phyloP scores from a whole-genome alignment of 2,888 invertebrate genomes.

The Myopa testacea region DNA sequence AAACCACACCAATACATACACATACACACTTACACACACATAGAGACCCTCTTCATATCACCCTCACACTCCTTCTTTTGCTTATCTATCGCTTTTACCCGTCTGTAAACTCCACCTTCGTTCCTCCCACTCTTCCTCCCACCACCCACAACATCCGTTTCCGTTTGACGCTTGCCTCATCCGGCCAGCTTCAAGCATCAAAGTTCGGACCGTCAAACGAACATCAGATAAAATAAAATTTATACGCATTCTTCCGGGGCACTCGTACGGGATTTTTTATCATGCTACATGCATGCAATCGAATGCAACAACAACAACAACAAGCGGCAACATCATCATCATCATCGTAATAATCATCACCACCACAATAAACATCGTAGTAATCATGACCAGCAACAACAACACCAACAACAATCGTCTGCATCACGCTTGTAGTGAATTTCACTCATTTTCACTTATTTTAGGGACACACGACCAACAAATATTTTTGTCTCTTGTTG shows the following conservation, averaged over 20 bases:
- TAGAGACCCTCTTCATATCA: not conserved
- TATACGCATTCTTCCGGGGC: slow-evolving; percentile 64
- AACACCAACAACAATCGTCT: slow-evolving; percentile 2
- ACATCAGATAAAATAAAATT: slow-evolving; percentile 65
- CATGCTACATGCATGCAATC: slow-evolving; percentile 31
- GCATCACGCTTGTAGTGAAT: not conserved
- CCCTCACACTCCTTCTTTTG: not conserved
- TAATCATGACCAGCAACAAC: not conserved
- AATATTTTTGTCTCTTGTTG: not conserved
- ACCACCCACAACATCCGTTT: not conserved
- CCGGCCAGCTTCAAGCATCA: not conserved
- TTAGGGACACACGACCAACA: not conserved
- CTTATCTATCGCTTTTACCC: not conserved
- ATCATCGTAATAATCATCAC: slow-evolving; percentile 39
- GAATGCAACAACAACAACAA: slow-evolving; percentile 38
- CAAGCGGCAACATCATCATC: slow-evolving; percentile 41
- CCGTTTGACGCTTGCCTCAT: slow-evolving; percentile 14
- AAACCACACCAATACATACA: not conserved
- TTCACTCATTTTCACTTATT: not conserved
- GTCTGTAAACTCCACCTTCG: not conserved
- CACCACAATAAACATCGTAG: slow-evolving; percentile 14
- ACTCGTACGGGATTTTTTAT: slow-evolving; percentile 3
- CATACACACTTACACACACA: not conserved
- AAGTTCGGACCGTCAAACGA: slow-evolving; percentile 37
- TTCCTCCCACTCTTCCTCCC: not conserved